Percentiles rank a stretch among this genome's conserved stretches.
Conservation (phyloP, 2,888 invertebrate genomes). For the Cryptocephalus moraei region DNA sequence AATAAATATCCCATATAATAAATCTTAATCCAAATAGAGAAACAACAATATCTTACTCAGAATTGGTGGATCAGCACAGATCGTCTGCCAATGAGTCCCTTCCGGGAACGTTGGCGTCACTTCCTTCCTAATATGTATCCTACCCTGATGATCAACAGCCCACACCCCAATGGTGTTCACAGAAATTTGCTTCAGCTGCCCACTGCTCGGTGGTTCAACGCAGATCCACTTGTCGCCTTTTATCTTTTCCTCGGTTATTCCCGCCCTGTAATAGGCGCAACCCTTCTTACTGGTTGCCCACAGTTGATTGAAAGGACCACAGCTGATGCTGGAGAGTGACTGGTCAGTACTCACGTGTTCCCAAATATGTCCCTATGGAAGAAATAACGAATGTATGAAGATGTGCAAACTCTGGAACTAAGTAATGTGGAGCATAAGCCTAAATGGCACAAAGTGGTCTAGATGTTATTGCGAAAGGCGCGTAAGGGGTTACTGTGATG, state of each 20-base stretch:
- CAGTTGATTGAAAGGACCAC: constrained; percentile 55
- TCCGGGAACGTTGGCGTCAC: constrained; percentile 66
- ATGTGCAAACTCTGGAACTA: constrained; percentile 18
- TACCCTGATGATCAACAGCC: constrained; percentile 66
- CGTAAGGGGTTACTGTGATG: too few relatives aligned
- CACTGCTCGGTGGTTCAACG: constrained; percentile 59
- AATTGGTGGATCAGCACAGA: constrained; percentile 48
- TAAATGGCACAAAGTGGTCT: neutral
- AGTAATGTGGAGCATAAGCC: neutral
- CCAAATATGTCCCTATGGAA: constrained; percentile 59
- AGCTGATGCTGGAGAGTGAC: constrained; percentile 63
- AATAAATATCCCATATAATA: neutral
- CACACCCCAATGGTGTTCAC: constrained; percentile 66
- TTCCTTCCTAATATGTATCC: constrained; percentile 67
- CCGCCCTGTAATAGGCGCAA: constrained; percentile 70
- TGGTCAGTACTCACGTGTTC: constrained; percentile 76
- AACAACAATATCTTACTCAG: constrained; percentile 30
- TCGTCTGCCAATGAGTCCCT: constrained; percentile 76
- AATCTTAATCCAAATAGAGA: neutral
- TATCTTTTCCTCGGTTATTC: constrained; percentile 57
- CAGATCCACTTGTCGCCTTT: constrained; percentile 64
- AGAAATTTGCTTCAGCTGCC: constrained; percentile 63
- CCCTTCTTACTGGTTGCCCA: constrained; percentile 87
- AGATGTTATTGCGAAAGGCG: too few relatives aligned
- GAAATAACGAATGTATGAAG: constrained; percentile 1